Evolutionary conservation across 1,140 invertebrate genomes (phyloP).

Genomic region (Araneus ventricosus): DNA sequence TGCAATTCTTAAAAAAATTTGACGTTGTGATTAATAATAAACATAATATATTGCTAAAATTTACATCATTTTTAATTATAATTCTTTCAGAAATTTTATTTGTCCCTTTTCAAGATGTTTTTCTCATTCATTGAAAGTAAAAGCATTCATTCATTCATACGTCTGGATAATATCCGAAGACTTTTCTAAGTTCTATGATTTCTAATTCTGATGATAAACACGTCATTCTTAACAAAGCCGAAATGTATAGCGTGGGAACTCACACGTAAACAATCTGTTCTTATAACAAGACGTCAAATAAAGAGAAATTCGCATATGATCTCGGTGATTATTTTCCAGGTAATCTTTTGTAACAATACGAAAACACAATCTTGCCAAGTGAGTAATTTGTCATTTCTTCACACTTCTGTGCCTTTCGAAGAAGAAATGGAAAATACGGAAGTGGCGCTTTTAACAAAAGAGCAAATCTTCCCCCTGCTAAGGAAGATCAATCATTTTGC

Average conservation of each 20-base stretch:
- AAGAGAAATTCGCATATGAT: not conserved
- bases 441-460: conserved; percentile 31
- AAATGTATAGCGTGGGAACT: not conserved
- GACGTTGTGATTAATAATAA: no score
- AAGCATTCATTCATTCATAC: no score
- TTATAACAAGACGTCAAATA: not conserved
- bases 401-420: not conserved
- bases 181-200: no score
- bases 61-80: no score
- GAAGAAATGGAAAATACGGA: conserved; percentile 25
- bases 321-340: not conserved
- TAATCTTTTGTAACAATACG: conserved; percentile 6
- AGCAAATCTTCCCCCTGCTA: not conserved
- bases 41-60: no score
- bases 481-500: conserved; percentile 6
- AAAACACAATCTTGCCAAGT: not conserved
- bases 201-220: no score
- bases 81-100: no score
- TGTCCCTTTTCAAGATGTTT: no score
- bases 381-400: conserved; percentile 35
- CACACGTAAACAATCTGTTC: not conserved
- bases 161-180: no score
- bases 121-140: no score
- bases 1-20: no score
- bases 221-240: no score